These are phyloP conservation scores for Macaca fascicularis DNA, from an alignment of 2,113 vertebrate species.

Conservation along the genomic window T2T-MFA8v1.1 NC_088386.1:55169001-55169500, in stretches of 20 bases:
- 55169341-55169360: not conserved
- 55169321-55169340: constrained; percentile 6
- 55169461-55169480: not conserved
- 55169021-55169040: constrained; percentile 68
- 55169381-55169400: not conserved
- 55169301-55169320: not conserved
- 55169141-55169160: constrained; percentile 16
- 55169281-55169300: not conserved
- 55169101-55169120: constrained; percentile 3
- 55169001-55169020: constrained; percentile 57
- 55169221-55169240: not conserved
- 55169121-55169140: not conserved
- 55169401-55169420: not conserved
- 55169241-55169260: not conserved
- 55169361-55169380: not conserved
- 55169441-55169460: constrained; percentile 35
- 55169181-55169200: not conserved
- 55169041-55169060: constrained; percentile 52
- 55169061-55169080: constrained; percentile 39
- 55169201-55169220: not conserved
- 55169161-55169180: constrained; percentile 13
- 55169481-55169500: constrained; percentile 20
- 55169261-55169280: not conserved
- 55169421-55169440: not conserved
- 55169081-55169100: not conserved